Percentiles rank a stretch among this genome's conserved stretches.
Evolutionary conservation across 2,888 invertebrate genomes (phyloP).

Genomic region (Tyria jacobaeae): DNA sequence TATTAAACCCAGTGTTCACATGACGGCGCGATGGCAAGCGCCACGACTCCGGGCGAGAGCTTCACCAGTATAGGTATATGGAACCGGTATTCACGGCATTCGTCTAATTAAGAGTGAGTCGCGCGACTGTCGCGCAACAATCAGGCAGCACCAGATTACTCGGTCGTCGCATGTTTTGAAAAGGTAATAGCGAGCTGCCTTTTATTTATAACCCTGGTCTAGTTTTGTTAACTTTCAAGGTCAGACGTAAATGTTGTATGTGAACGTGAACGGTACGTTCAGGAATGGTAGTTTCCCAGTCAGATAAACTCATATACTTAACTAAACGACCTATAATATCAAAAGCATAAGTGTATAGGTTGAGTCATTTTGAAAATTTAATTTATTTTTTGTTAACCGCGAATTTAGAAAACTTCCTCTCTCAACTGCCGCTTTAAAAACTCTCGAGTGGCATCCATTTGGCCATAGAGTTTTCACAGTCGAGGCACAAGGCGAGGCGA

Average conservation of each 20-base stretch:
- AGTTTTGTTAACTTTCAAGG: too few species aligned
- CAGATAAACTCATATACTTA: too few species aligned
- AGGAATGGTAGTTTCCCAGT: too few species aligned
- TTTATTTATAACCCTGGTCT: neutral
- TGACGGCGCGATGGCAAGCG: neutral
- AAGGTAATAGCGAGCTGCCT: neutral
- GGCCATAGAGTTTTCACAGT: slow-evolving; percentile 5
- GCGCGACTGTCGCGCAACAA: slow-evolving; percentile 7
- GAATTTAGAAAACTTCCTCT: neutral
- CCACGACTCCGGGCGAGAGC: slow-evolving; percentile 8
- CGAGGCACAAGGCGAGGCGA: slow-evolving; percentile 16
- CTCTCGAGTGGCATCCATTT: slow-evolving; percentile 16
- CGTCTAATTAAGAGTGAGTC: slow-evolving; percentile 14
- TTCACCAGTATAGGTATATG: slow-evolving; percentile 13
- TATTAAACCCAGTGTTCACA: neutral
- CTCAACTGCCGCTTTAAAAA: neutral
- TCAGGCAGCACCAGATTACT: neutral
- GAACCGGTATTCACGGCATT: slow-evolving; percentile 9
- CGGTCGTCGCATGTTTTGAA: neutral
- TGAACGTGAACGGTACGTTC: too few species aligned
- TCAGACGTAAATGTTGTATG: too few species aligned
- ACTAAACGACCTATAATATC: too few species aligned
- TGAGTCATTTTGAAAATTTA: neutral
- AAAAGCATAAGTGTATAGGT: neutral
- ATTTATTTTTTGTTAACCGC: neutral